Conservation (phyloP, 2,888 invertebrate species). For the Pogonocherus hispidulus region DNA sequence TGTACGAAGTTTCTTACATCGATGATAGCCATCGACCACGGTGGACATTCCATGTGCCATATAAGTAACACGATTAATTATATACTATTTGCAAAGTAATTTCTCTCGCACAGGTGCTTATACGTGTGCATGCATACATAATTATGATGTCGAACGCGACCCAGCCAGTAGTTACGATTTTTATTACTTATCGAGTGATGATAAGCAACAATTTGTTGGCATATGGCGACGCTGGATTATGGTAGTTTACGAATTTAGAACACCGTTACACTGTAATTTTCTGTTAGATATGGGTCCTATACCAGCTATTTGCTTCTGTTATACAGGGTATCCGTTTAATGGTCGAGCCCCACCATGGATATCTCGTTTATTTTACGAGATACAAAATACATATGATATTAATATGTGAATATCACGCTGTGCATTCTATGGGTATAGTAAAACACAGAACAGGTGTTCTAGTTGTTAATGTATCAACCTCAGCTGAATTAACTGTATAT, state of each 20-base stretch:
- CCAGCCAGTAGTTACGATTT: background rate
- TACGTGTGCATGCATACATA: background rate
- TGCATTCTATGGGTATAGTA: too few relatives aligned
- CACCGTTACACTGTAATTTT: background rate
- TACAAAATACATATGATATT: too few relatives aligned
- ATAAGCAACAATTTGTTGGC: background rate
- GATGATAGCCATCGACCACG: background rate
- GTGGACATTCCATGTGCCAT: background rate
- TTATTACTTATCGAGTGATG: background rate
- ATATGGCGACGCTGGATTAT: background rate
- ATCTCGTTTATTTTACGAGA: too few relatives aligned
- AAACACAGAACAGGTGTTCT: too few relatives aligned
- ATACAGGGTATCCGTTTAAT: too few relatives aligned
- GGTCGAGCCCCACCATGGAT: too few relatives aligned
- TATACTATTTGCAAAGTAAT: background rate
- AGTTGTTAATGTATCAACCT: too few relatives aligned
- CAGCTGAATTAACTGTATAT: too few relatives aligned
- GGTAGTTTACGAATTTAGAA: background rate
- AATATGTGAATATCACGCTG: too few relatives aligned
- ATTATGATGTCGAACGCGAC: background rate
- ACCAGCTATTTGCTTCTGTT: background rate
- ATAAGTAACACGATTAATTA: background rate
- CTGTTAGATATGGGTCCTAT: background rate
- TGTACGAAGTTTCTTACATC: background rate
- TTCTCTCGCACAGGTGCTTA: background rate